Percentiles rank a stretch among this genome's conserved stretches.
These are phyloP conservation scores for Philhelius pedissequus DNA, from an alignment of 2,888 invertebrate species.

Conservation along the genomic window DNA sequence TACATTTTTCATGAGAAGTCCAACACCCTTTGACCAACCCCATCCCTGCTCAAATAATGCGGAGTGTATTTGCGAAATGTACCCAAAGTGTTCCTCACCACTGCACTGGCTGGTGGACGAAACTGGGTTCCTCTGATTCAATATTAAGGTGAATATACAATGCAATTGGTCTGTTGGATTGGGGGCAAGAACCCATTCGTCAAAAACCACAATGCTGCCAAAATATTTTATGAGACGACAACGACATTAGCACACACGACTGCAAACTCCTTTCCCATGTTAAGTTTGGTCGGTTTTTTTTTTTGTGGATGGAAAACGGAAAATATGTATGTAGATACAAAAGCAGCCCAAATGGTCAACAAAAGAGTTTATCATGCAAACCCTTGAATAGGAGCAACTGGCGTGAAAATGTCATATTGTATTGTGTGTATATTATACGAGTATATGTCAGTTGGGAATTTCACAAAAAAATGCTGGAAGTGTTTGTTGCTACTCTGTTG, in stretches of 20 bases:
- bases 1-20: slow-evolving; percentile 3
- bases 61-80: background rate
- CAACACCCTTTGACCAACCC: background rate
- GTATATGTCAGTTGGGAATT: background rate
- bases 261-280: background rate
- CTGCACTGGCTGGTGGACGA: background rate
- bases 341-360: slow-evolving; percentile 19
- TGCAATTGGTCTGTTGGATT: background rate
- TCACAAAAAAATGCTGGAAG: background rate
- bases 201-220: slow-evolving; percentile 57
- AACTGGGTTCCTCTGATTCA: background rate
- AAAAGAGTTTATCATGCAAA: slow-evolving; percentile 7
- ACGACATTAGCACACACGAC: slow-evolving; percentile 31
- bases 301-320: slow-evolving; percentile 24
- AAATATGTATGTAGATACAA: background rate
- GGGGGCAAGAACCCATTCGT: slow-evolving; percentile 34
- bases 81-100: background rate
- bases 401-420: background rate
- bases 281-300: slow-evolving; percentile 7
- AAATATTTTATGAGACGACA: slow-evolving; percentile 55
- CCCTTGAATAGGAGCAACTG: background rate
- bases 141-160: slow-evolving; percentile 18
- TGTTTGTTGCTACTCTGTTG: background rate
- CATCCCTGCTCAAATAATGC: background rate
- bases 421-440: too few relatives aligned